Evolutionary conservation across 2,888 invertebrate species (phyloP), one percentile per base, ranked within the genome.

Genomic region (Galerucella pusilla): DNA sequence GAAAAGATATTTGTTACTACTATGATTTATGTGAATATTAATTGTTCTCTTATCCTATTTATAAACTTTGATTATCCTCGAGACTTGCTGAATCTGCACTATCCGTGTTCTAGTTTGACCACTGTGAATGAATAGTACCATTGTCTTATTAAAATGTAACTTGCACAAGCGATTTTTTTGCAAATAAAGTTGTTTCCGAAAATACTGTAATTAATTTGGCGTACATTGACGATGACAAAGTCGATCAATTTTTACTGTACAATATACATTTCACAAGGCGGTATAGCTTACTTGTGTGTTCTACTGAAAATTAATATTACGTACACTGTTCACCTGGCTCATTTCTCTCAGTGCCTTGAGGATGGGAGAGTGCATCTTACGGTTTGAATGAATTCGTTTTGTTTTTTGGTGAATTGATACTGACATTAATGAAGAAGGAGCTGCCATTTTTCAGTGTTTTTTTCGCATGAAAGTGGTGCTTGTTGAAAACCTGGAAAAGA

Each of bases 401-500:
- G 49, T 60, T n/a, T 59, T 71, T 65, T 65, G 45, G 65, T 42
- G 54, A 49, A 61, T 61, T 65, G 59, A 25, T 54, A 25, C 65
- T 54, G 54, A 64, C 46, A 45, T 65, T 71, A 71, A 45, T 71
- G 71, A 71, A 57, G 42, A 14, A 65, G 65, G 54, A 35, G 57
- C 25, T 42, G 57, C 57, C 71, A 65, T 71, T 71, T 64, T 65
- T 57, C 1, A 46, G 28, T 68, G 61, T 4, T 20, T 28, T 12
- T 35, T 52, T 70, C 54, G 25, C 54, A 65, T 64, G 52, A 5
- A 35, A 16, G 6, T 46, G 45, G 20, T 42, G 57, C 20, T 42
- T 64, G 71, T 54, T 71, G 46, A 71, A 12, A 65, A 64, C 45
- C 71, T 71, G 71, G 16, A 71, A 71, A 71, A 71, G 65, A 71